Evolutionary conservation across 2,797 vertebrate species (phyloP), one percentile per base, ranked within the genome.

Genomic region (Microchirus variegatus): DNA sequence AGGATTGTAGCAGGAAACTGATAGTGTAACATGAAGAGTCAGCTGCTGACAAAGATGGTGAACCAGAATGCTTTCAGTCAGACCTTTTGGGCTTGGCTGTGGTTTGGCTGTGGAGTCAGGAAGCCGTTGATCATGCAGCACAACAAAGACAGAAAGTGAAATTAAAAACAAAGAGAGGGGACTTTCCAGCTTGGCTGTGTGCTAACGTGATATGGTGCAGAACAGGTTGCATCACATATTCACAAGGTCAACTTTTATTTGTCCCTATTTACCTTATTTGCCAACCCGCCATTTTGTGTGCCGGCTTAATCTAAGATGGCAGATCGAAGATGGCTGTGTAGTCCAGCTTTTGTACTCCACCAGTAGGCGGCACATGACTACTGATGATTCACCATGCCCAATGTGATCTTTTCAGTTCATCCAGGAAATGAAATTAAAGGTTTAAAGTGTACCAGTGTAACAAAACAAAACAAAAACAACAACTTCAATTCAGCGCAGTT

Each of bases 71-170:
- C 3, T 63, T 57, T 77, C 10, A 0, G 52, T 79, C 51, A 65
- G 43, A 16, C 12, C 11, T 12, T 42, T 5, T 1, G 18, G 56
- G 16, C 5, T 64, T 22, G 53, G 63, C 60, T 18, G n/a, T 10
- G 2, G 60, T 35, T 70, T 53, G 59, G 51, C 15, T 67, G 41
- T 7, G 41, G 47, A 31, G 31, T 67, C 64, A 45, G 36, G 19
- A 53, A 35, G 38, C 9, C 3, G 1, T 2, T 10, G 10, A 48
- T 31, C 31, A 53, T 14, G 12, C 16, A 46, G 17, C 14, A 0
- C 10, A 9, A 0, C 5, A 2, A 38, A 51, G 11, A 77, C 0
- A 35, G 81, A 88, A 90, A 89, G 77, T 0, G 80, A 87, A 90
- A 89, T 77, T 67, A 47, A 68, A 75, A 49, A 67, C 5, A 15